A percentile compares a stretch with the other conserved stretches of the same genome.
Conservation (phyloP, 2,797 vertebrate species). For the Tapera naevia region DNA sequence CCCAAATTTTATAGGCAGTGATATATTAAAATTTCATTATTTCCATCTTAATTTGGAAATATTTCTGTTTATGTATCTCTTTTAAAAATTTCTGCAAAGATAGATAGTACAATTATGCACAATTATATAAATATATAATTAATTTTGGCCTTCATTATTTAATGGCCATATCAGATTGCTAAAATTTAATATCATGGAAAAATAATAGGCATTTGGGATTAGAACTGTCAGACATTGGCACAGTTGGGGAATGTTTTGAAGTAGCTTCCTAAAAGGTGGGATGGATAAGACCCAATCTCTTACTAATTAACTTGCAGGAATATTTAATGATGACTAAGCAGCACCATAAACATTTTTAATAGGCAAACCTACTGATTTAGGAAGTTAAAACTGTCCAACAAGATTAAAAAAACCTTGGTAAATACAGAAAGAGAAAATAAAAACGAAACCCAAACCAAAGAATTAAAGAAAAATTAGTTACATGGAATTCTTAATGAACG, state of each 20-base stretch:
- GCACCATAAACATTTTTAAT: constrained; percentile 55
- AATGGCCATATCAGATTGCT: constrained; percentile 66
- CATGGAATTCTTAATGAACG: not conserved
- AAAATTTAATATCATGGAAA: constrained; percentile 57
- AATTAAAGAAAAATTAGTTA: not conserved
- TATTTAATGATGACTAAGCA: constrained; percentile 50
- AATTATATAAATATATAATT: constrained; percentile 60
- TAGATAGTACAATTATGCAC: constrained; percentile 40
- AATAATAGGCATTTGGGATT: constrained; percentile 51
- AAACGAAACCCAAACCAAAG: not conserved
- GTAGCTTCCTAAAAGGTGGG: constrained; percentile 28
- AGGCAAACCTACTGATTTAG: constrained; percentile 43
- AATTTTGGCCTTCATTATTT: constrained; percentile 56
- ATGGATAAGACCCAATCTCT: constrained; percentile 32
- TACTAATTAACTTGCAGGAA: constrained; percentile 58
- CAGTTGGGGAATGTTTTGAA: constrained; percentile 53
- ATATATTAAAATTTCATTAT: constrained; percentile 46
- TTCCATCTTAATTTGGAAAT: constrained; percentile 45
- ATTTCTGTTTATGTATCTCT: constrained; percentile 30
- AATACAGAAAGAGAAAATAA: not conserved
- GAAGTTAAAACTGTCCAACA: constrained; percentile 13
- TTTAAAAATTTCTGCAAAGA: constrained; percentile 60
- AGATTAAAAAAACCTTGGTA: constrained; percentile 8
- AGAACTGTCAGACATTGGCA: constrained; percentile 12
- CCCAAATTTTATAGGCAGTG: not conserved